Conservation (phyloP, 2,113 vertebrate genomes). For the Oryzias javanicus region DNA sequence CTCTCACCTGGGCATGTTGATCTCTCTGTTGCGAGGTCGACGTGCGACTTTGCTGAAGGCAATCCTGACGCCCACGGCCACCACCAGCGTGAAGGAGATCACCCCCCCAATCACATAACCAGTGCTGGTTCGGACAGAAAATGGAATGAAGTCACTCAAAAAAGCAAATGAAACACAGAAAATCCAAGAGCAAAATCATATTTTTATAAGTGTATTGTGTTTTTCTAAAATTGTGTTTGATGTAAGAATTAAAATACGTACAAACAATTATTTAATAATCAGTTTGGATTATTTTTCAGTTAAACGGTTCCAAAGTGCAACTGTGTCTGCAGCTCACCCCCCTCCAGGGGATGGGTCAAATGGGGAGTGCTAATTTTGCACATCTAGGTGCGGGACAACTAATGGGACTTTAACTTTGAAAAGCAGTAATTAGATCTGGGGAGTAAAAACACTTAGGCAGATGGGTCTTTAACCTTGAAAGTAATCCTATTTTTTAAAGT, state of each 20-base stretch:
- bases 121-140: conserved; percentile 64
- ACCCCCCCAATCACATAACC: conserved; percentile 89
- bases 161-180: neutral
- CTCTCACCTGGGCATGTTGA: conserved; percentile 87
- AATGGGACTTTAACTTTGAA: too few species aligned
- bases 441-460: too few species aligned
- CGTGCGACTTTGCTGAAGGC: conserved; percentile 89
- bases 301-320: too few species aligned
- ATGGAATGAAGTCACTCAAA: neutral
- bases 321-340: too few species aligned
- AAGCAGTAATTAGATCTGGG: too few species aligned
- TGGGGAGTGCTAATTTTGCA: too few species aligned
- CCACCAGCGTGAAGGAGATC: conserved; percentile 87
- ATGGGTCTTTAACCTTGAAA: too few species aligned
- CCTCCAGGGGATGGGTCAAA: too few species aligned
- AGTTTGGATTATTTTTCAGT: too few species aligned
- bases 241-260: neutral
- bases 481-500: too few species aligned
- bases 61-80: conserved; percentile 85
- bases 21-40: conserved; percentile 82
- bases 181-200: neutral
- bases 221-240: neutral
- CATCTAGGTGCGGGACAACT: too few species aligned
- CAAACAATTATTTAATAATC: too few species aligned
- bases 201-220: neutral